A percentile compares a stretch with the other conserved stretches of the same genome.
These are phyloP conservation scores for Saturnia pavonia DNA, from an alignment of 2,888 invertebrate species.

Conservation along the genomic window DNA sequence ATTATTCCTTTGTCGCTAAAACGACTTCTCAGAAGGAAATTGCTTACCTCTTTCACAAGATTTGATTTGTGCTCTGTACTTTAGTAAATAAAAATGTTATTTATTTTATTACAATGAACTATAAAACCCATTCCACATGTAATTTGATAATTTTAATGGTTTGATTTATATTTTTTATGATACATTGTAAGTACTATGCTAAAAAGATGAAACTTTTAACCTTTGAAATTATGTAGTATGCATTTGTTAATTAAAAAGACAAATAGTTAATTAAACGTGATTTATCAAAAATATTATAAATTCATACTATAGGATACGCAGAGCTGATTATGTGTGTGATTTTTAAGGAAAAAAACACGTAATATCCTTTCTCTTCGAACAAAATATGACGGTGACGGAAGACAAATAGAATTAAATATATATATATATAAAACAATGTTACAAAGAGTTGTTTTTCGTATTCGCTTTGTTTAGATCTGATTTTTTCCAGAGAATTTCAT, in stretches of 20 bases:
- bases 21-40: slow-evolving; percentile 28
- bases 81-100: slow-evolving; percentile 8
- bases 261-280: no score
- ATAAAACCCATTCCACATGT: background rate
- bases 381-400: background rate
- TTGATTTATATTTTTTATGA: no score
- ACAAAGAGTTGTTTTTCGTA: slow-evolving; percentile 9
- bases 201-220: no score
- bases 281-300: no score
- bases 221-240: no score
- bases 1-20: slow-evolving; percentile 33
- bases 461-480: slow-evolving; percentile 3
- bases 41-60: slow-evolving; percentile 35
- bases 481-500: slow-evolving; percentile 11
- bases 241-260: no score
- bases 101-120: background rate
- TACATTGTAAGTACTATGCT: no score
- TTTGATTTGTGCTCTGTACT: slow-evolving; percentile 29
- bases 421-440: background rate
- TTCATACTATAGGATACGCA: no score
- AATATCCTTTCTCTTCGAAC: background rate
- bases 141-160: no score
- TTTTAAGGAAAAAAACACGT: background rate
- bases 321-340: background rate
- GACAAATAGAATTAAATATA: background rate